Percentiles rank a stretch among this genome's conserved stretches.
These are phyloP conservation scores for Larimichthys polyactis DNA, from an alignment of 2,113 vertebrate genomes.

Conservation along the genomic window DNA sequence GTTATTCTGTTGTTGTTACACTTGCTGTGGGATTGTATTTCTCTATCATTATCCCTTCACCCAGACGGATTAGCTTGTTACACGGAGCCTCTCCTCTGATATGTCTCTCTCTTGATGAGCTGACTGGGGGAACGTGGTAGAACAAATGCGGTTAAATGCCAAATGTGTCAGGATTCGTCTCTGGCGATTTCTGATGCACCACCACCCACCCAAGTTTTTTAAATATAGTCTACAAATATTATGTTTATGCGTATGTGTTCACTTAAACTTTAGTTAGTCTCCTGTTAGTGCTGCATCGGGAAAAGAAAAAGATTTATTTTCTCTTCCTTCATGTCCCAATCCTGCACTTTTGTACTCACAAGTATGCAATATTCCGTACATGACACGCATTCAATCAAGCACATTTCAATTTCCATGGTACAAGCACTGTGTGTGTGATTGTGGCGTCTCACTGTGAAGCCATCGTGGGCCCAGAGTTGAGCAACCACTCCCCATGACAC, in stretches of 20 bases:
- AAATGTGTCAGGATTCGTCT: constrained; percentile 49
- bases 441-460: constrained; percentile 1
- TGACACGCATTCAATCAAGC: constrained; percentile 2
- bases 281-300: not conserved
- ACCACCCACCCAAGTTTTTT: not conserved
- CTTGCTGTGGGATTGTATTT: constrained; percentile 66
- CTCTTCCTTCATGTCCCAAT: not conserved
- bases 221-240: constrained; percentile 23
- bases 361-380: not conserved
- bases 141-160: constrained; percentile 64
- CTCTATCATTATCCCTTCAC: constrained; percentile 75
- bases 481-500: constrained; percentile 31
- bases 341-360: not conserved
- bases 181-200: constrained; percentile 26
- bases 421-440: not conserved
- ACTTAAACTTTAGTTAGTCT: not conserved
- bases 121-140: constrained; percentile 25
- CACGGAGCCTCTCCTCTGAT: constrained; percentile 50
- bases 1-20: constrained; percentile 64
- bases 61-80: constrained; percentile 72
- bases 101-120: constrained; percentile 64
- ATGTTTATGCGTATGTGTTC: not conserved
- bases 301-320: not conserved
- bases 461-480: not conserved
- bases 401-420: constrained; percentile 6